phyloP scores from a whole-genome alignment of 92 coral and sea anemone genomes.

The Actinostola sp. region DNA sequence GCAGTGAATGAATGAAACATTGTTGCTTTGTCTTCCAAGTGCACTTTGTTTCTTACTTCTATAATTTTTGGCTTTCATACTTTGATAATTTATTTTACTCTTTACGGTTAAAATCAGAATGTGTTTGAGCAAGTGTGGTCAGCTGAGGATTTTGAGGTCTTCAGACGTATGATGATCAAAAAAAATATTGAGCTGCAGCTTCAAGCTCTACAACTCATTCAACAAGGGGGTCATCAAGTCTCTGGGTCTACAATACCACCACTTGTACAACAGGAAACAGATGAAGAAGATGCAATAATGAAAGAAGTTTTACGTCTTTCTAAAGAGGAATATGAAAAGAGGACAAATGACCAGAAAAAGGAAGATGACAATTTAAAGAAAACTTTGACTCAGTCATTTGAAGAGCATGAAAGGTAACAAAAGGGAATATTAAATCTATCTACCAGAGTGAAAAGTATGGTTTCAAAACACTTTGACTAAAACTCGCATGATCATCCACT shows the following conservation, averaged over 20 bases:
- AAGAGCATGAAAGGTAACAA: conserved; percentile 78
- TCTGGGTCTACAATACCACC: conserved; percentile 4
- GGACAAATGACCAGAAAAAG: conserved; percentile 46
- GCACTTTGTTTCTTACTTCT: too few species aligned
- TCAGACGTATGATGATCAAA: conserved; percentile 84
- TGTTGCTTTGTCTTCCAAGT: too few species aligned
- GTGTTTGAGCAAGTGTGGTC: conserved; percentile 98
- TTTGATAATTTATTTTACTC: too few species aligned
- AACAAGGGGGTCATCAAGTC: conserved; percentile 59
- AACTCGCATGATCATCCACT: too few species aligned
- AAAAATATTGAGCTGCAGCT: conserved; percentile 91
- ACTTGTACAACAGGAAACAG: conserved; percentile 1
- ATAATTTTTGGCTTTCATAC: background rate
- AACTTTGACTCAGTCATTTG: conserved; percentile 64
- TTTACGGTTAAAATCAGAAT: conserved; percentile 62
- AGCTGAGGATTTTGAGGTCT: conserved; percentile 93
- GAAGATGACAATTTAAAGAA: conserved; percentile 66
- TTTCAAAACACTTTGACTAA: too few species aligned
- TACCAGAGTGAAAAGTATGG: too few species aligned
- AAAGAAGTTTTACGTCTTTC: conserved; percentile 83
- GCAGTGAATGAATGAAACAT: too few species aligned
- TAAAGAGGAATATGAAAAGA: conserved; percentile 80
- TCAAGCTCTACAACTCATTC: conserved; percentile 87
- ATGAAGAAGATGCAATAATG: conserved; percentile 90
- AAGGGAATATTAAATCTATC: too few species aligned